These are phyloP conservation scores for Leptocoma aspasia DNA, from an alignment of 2,113 vertebrate genomes.

Conservation along the genomic window DNA sequence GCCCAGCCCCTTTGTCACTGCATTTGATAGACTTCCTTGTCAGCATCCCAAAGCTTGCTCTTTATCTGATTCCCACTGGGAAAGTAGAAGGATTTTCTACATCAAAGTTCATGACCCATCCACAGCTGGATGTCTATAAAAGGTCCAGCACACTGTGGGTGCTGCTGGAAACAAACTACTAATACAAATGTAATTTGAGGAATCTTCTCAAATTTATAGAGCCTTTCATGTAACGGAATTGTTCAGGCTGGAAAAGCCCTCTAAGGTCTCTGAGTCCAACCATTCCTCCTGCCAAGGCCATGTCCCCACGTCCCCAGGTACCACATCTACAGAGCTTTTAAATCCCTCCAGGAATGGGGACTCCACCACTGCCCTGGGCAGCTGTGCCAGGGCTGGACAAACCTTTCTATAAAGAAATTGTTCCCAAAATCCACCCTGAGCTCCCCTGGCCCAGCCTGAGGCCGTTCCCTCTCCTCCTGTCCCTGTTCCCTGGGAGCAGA, in stretches of 20 bases:
- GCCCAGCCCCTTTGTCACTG: not conserved
- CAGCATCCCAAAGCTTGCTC: not conserved
- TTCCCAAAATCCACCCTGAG: rapidly evolving
- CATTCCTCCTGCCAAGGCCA: not conserved
- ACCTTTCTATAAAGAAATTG: not conserved
- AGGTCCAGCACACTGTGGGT: not conserved
- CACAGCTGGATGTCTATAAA: not conserved
- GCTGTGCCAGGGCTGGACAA: not conserved
- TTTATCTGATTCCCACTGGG: not conserved
- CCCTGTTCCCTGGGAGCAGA: not conserved
- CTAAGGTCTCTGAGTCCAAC: not conserved
- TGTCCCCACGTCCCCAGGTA: not conserved
- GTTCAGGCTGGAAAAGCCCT: not conserved
- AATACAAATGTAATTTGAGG: not conserved
- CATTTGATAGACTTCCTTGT: not conserved
- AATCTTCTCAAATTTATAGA: not conserved
- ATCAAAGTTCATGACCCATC: not conserved
- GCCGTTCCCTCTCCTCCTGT: not conserved
- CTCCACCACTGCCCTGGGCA: not conserved
- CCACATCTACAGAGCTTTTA: not conserved
- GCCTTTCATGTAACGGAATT: not conserved
- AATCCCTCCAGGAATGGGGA: not conserved
- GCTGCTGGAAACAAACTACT: not conserved
- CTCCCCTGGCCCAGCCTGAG: not conserved
- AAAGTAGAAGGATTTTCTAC: not conserved